Percentiles rank a stretch among this genome's conserved stretches.
Evolutionary conservation across 2,888 invertebrate species (phyloP).

Genomic region (Andricus curvator): DNA sequence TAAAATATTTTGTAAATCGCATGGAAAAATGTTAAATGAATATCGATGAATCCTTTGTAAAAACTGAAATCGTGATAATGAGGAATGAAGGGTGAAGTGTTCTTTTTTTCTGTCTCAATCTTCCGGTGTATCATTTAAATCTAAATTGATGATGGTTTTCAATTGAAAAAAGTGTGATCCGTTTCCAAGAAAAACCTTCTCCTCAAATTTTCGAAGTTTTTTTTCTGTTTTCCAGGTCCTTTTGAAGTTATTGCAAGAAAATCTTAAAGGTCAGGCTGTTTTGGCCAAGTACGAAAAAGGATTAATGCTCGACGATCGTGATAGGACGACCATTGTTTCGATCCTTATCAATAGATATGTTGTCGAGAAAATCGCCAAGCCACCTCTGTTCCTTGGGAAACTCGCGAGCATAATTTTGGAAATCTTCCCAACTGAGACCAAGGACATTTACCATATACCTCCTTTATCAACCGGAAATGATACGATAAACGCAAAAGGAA

Average conservation of each 20-base stretch:
- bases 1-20: too few species aligned
- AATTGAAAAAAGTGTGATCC: not conserved
- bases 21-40: too few species aligned
- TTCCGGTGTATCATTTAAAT: not conserved
- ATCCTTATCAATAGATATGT: constrained; percentile 32
- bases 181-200: not conserved
- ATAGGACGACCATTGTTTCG: constrained; percentile 28
- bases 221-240: not conserved
- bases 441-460: constrained; percentile 42
- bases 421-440: constrained; percentile 36
- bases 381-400: constrained; percentile 28
- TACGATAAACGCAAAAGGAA: constrained; percentile 43
- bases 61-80: too few species aligned
- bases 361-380: constrained; percentile 13
- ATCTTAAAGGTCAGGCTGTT: constrained; percentile 42
- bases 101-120: too few species aligned
- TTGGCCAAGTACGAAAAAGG: constrained; percentile 28
- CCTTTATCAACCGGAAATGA: constrained; percentile 28
- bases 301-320: constrained; percentile 30
- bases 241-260: constrained; percentile 21
- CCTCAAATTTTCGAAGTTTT: not conserved
- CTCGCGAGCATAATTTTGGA: constrained; percentile 39
- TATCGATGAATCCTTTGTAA: too few species aligned
- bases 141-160: not conserved
- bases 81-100: too few species aligned